Conservation (phyloP, 2,797 vertebrate genomes). For the Agapornis canus region DNA sequence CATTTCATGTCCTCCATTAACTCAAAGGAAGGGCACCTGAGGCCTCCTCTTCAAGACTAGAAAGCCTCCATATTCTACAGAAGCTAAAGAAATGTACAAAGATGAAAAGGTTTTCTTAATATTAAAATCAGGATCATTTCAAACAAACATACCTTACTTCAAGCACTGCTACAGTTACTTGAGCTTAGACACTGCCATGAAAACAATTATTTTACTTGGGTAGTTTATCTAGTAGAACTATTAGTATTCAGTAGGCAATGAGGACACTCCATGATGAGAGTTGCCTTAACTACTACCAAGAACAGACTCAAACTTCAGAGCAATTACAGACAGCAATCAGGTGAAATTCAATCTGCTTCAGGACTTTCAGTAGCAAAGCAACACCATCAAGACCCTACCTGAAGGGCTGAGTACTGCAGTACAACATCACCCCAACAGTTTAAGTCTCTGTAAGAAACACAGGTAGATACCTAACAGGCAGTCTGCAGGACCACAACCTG, state of each 20-base stretch:
- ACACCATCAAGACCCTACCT: not conserved
- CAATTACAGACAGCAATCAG: not conserved
- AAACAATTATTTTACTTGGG: not conserved
- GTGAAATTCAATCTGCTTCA: not conserved
- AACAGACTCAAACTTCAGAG: not conserved
- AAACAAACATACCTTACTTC: not conserved
- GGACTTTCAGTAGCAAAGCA: not conserved
- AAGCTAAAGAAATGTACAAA: not conserved
- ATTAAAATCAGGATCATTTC: constrained; percentile 1
- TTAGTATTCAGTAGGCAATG: not conserved
- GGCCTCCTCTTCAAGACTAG: not conserved
- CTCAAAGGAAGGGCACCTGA: not conserved
- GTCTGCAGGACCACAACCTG: not conserved
- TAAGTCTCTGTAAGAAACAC: not conserved
- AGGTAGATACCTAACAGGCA: not conserved
- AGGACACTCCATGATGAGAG: not conserved
- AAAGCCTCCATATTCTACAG: not conserved
- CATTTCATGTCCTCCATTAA: not conserved
- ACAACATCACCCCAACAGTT: not conserved
- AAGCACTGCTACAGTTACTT: not conserved
- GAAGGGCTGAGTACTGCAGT: not conserved
- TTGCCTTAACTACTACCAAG: not conserved
- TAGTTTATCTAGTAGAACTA: not conserved
- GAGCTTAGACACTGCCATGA: not conserved
- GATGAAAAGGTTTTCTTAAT: not conserved